These are phyloP conservation scores for Anoplophora glabripennis DNA, from an alignment of 1,140 invertebrate species.

Conservation along the genomic window DNA sequence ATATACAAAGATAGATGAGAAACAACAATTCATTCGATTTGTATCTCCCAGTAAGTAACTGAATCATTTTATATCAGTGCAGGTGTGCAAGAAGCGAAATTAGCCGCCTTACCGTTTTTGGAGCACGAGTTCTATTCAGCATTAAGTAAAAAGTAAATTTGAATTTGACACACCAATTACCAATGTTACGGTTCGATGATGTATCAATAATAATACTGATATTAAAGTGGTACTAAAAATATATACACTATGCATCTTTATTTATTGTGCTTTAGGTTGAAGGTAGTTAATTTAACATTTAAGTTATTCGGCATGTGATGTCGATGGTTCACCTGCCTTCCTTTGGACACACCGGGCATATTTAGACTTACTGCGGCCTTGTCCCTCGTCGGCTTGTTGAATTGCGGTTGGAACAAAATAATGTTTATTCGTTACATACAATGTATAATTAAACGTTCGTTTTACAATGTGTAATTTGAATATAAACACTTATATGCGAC, in stretches of 20 bases:
- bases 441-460: constrained; percentile 1
- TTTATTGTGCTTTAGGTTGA: constrained; percentile 16
- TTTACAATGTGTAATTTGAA: not conserved
- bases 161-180: constrained; percentile 27
- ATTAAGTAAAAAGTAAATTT: not conserved
- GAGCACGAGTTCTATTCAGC: not conserved
- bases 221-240: constrained; percentile 6
- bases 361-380: constrained; percentile 17
- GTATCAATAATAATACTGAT: constrained; percentile 20
- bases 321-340: constrained; percentile 24
- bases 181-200: constrained; percentile 28
- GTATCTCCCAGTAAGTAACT: too few relatives aligned
- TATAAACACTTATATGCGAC: not conserved
- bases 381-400: constrained; percentile 2
- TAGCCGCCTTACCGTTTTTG: too few relatives aligned
- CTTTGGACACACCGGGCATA: constrained; percentile 25
- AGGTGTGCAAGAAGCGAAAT: too few relatives aligned
- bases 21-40: too few relatives aligned
- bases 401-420: constrained; percentile 3
- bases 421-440: not conserved
- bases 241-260: constrained; percentile 18
- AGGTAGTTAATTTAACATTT: constrained; percentile 30
- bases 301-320: constrained; percentile 33
- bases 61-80: too few relatives aligned
- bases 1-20: too few relatives aligned